These are phyloP conservation scores for Malthinus seriepunctatus DNA, from an alignment of 2,888 invertebrate genomes.

Conservation along the genomic window DNA sequence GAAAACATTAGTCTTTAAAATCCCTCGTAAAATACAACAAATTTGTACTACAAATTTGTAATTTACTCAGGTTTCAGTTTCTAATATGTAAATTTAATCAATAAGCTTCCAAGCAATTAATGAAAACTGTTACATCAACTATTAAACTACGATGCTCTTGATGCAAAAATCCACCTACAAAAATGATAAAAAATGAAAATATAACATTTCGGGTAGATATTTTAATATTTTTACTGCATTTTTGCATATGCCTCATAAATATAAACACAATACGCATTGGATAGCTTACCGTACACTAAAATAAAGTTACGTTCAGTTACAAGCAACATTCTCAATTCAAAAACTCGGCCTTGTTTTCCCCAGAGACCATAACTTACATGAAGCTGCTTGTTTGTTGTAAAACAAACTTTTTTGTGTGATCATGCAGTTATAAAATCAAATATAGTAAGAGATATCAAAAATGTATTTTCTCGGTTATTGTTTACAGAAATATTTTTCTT, in stretches of 20 bases:
- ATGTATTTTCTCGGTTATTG: neutral
- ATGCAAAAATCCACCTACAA: too few species aligned
- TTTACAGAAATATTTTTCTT: neutral
- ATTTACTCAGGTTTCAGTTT: too few species aligned
- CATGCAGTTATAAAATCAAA: conserved; percentile 7
- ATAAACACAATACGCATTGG: conserved; percentile 17
- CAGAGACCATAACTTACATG: conserved; percentile 16
- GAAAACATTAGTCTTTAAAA: too few species aligned
- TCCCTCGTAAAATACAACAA: too few species aligned
- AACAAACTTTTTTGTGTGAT: conserved; percentile 8
- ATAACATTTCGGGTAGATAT: too few species aligned
- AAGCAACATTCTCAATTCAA: conserved; percentile 22
- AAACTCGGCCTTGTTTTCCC: conserved; percentile 16
- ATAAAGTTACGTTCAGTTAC: conserved; percentile 15
- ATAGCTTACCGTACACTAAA: conserved; percentile 14
- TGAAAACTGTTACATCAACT: too few species aligned
- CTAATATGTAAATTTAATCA: too few species aligned
- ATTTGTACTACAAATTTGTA: too few species aligned
- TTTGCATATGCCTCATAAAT: conserved; percentile 20
- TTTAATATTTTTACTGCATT: too few species aligned
- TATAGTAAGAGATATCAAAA: neutral
- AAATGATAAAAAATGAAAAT: too few species aligned
- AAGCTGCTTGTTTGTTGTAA: conserved; percentile 17
- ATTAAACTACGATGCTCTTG: too few species aligned
- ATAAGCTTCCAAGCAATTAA: too few species aligned